Base-by-base conservation (phyloP, 2,888 invertebrate genomes). In the Hirtodrosophila duncani region DNA sequence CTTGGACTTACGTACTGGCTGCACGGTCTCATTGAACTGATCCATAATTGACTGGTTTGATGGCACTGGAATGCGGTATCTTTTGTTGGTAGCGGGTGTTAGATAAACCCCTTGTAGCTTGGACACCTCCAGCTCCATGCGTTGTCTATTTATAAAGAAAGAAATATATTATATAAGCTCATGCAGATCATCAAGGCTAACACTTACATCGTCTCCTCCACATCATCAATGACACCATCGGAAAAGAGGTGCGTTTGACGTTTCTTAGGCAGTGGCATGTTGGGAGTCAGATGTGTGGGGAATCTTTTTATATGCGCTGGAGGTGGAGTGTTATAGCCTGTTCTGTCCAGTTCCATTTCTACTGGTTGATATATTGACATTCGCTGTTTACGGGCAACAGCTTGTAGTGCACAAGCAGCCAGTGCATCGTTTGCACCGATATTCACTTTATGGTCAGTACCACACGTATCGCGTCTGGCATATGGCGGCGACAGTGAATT, bases 191-290 rank as follows among this genome's bases (percentile, higher is more conserved):
- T 3, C 7, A 1, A 9, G 18, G 26, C 3, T 0, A 16, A 20
- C 3, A 49, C 65, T 64, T 37, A 64, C 63, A 1, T 24, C 1
- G 46, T 41, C 1, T 8, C 13, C 13, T 39, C 39, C 1, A 9
- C 17, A 13, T 45, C 30, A 1, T 68, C 53, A 7, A 50, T 38
- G 21, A 33, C n/a, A 5, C 36, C 39, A 26, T 63, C 44, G 1
- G 49, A 14, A 31, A 63, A 63, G 1, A 62, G 3, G 1, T 62
- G 48, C 0, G 60, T 66, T 6, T 63, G 66, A 1, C 72, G 68
- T 26, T 78, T 83, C 33, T 84, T 84, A 0, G 83, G 34, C 2
- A 55, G 20, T 2, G 81, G 81, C 6, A 68, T 48, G 29, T 70
- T 63, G 1, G 83, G 83, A 1, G 83, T 83, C 29, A 84, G 36